These are phyloP conservation scores for Pleuronectes platessa DNA, from an alignment of 2,113 vertebrate genomes.

Conservation along the genomic window DNA sequence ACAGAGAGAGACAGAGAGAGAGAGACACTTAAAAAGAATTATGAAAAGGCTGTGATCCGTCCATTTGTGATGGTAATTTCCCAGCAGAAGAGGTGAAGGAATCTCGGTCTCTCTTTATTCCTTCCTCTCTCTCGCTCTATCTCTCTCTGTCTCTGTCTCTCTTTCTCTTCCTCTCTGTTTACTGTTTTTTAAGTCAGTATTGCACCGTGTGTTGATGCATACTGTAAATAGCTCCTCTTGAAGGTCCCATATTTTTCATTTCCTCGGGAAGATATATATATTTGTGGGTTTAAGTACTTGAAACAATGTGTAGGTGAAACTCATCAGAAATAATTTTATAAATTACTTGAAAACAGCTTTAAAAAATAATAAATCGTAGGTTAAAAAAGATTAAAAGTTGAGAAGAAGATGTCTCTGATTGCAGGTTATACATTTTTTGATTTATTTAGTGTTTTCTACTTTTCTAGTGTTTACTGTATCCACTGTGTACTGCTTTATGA, in stretches of 20 bases:
- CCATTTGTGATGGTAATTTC: constrained; percentile 66
- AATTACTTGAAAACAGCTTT: too few relatives aligned
- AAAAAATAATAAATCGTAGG: too few relatives aligned
- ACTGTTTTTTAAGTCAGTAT: background rate
- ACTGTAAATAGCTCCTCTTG: background rate
- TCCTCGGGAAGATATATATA: too few relatives aligned
- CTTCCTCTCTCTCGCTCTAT: background rate
- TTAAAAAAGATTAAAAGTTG: too few relatives aligned
- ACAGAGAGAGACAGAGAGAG: constrained; percentile 18
- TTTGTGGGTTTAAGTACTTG: too few relatives aligned
- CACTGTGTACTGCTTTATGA: too few relatives aligned
- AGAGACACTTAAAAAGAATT: constrained; percentile 54
- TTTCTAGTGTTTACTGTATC: too few relatives aligned
- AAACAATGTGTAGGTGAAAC: too few relatives aligned
- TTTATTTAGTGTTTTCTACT: too few relatives aligned
- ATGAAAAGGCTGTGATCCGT: constrained; percentile 57
- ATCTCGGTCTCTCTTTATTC: background rate
- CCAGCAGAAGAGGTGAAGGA: constrained; percentile 33
- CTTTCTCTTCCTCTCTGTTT: background rate
- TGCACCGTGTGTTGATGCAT: constrained; percentile 2
- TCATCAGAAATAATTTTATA: too few relatives aligned
- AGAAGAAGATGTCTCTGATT: too few relatives aligned
- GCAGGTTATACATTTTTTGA: too few relatives aligned
- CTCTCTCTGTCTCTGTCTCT: background rate
- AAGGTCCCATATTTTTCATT: background rate